Percentiles rank a stretch among this genome's conserved stretches.
Conservation (phyloP, 2,113 vertebrate species). For the Xenopus borealis region DNA sequence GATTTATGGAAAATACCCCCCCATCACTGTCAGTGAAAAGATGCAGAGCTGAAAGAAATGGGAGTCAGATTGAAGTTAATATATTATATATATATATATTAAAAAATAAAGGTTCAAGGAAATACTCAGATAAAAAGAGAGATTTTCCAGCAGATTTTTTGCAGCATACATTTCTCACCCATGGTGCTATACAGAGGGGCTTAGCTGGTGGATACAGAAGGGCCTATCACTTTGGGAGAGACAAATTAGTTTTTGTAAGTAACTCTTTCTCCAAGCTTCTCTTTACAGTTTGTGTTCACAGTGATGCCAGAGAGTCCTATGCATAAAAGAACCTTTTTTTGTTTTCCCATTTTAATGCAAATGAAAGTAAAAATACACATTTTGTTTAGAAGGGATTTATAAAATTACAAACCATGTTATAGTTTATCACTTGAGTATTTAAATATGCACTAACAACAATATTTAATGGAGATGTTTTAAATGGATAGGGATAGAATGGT, state of each 20-base stretch:
- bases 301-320: slow-evolving; percentile 92
- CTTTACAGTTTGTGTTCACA: slow-evolving; percentile 93
- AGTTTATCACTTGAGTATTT: slow-evolving; percentile 21
- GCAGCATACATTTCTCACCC: slow-evolving; percentile 3
- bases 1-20: slow-evolving; percentile 25
- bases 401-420: slow-evolving; percentile 98
- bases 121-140: not conserved
- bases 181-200: slow-evolving; percentile 3
- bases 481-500: not conserved
- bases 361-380: slow-evolving; percentile 63
- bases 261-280: slow-evolving; percentile 75
- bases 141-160: not conserved
- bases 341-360: slow-evolving; percentile 62
- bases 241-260: not conserved
- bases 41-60: slow-evolving; percentile 12
- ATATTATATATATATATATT: no score
- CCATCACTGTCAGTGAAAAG: slow-evolving; percentile 10
- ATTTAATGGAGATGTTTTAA: slow-evolving; percentile 35
- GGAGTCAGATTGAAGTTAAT: not conserved
- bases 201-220: slow-evolving; percentile 7
- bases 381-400: slow-evolving; percentile 67
- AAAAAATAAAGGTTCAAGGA: not conserved
- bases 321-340: slow-evolving; percentile 69
- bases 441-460: slow-evolving; percentile 35
- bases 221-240: not conserved